Base-by-base conservation (phyloP, 2,888 invertebrate genomes). In the Fragum fragum region DNA sequence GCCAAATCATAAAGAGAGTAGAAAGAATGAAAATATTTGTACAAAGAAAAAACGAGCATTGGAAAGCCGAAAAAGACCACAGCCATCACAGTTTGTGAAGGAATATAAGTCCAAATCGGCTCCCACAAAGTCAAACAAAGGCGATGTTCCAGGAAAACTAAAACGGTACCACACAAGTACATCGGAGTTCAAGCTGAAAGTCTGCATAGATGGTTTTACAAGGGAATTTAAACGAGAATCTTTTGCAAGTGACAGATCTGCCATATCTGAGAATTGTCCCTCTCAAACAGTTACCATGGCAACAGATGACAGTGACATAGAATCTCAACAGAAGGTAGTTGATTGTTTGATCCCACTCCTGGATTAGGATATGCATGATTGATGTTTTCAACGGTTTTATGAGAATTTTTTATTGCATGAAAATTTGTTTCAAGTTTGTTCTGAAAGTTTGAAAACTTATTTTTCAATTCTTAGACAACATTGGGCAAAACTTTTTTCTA, bases 151-250 rank as follows among this genome's bases (percentile, higher is more conserved):
- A 21, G 42, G 55, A 9, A 59, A 42, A 36, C n/a, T 18, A 28
- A 42, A 73, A 6, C 32, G 47, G 47, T 73, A 42, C n/a, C 26
- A 39, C 47, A 42, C 73, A 11, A 61, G 39, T 32, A 61, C 39
- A n/a, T 59, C 73, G 16, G 73, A 73, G 59, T 73, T 73, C 42
- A 59, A 36, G 3, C 23, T 59, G 16, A 59, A 73, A 73, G 59
- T 42, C n/a, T 71, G 55, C 14, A 55, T 55, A 7, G n/a, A 55
- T 36, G 55, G 36, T 18, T 55, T 53, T 23, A 55, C 57, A 14
- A 55, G 32, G 36, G 36, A 53, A 71, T 71, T 53, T 14, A 53
- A 57, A 71, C 1, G 70, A 53, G 53, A 70, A 29, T 70, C 53
- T 21, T 53, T 29, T 26, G 28, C 70, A 52, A 47, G 47, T 14